phyloP scores from a whole-genome alignment of 2,113 vertebrate species.

The Xyrauchen texanus region DNA sequence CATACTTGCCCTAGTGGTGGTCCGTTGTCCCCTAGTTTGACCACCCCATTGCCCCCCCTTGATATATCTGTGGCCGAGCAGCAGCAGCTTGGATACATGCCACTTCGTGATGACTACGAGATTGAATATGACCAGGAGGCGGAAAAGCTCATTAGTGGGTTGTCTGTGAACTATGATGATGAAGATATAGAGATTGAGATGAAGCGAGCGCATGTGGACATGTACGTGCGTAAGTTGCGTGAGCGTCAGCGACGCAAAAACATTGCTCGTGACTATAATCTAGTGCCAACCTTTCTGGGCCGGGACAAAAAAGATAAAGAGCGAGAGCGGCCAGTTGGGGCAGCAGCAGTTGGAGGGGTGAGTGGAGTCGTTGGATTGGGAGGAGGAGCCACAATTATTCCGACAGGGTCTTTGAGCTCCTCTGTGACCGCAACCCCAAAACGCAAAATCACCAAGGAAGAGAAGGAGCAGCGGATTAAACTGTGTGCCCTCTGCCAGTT shows the following conservation, averaged over 20 bases:
- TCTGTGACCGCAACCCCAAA: conserved; percentile 64
- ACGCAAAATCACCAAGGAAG: conserved; percentile 92
- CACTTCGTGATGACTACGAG: conserved; percentile 94
- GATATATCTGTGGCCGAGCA: conserved; percentile 90
- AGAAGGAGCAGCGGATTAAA: conserved; percentile 88
- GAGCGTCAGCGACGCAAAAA: conserved; percentile 94
- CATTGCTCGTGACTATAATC: conserved; percentile 90
- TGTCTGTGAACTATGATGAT: conserved; percentile 95
- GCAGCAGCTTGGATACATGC: conserved; percentile 98
- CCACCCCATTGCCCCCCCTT: conserved; percentile 87
- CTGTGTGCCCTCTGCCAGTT: conserved; percentile 92
- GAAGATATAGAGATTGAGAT: conserved; percentile 96
- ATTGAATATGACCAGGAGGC: conserved; percentile 96
- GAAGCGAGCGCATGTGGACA: conserved; percentile 94
- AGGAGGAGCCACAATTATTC: conserved; percentile 28
- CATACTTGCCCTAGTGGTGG: conserved; percentile 94
- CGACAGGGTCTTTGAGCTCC: conserved; percentile 43
- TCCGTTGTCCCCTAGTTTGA: conserved; percentile 90
- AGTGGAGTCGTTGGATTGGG: conserved; percentile 15
- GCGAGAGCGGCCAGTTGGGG: conserved; percentile 66
- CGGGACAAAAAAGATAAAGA: conserved; percentile 91
- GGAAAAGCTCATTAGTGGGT: conserved; percentile 92
- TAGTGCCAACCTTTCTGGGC: conserved; percentile 90
- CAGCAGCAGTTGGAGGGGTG: conserved; percentile 28
- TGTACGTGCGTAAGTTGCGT: conserved; percentile 93